These are phyloP conservation scores for Rhynchotus rufescens DNA, from an alignment of 2,797 vertebrate genomes.

Conservation along the genomic window DNA sequence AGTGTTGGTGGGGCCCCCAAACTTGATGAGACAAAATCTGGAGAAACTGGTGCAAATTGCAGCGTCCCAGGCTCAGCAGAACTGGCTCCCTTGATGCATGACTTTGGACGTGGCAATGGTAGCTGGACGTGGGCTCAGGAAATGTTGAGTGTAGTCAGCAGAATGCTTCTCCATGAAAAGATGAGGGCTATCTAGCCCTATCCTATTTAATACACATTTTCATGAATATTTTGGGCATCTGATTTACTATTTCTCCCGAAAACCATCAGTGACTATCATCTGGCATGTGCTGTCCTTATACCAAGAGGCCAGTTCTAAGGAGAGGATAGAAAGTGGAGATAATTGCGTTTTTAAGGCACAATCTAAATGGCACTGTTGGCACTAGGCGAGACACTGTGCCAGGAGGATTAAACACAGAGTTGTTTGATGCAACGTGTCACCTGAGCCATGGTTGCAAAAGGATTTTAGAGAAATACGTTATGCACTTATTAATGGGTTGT, in stretches of 20 bases:
- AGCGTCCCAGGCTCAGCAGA: not conserved
- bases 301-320: not conserved
- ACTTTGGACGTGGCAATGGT: fast-evolving
- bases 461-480: not conserved
- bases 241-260: not conserved
- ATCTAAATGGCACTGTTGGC: fast-evolving
- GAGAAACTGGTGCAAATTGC: not conserved
- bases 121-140: not conserved
- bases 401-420: not conserved
- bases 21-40: not conserved
- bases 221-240: not conserved
- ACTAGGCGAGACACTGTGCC: fast-evolving
- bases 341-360: not conserved
- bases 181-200: not conserved
- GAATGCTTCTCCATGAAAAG: not conserved
- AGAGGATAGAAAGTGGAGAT: not conserved
- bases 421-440: not conserved
- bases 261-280: not conserved
- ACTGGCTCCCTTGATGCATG: fast-evolving
- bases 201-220: not conserved
- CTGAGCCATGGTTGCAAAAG: no score
- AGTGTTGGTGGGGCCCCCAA: no score
- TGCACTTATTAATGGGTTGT: not conserved
- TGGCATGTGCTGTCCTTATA: fast-evolving
- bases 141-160: fast-evolving